These are phyloP conservation scores for Cyanoderma ruficeps DNA, from an alignment of 2,113 vertebrate species.

Conservation along the genomic window DNA sequence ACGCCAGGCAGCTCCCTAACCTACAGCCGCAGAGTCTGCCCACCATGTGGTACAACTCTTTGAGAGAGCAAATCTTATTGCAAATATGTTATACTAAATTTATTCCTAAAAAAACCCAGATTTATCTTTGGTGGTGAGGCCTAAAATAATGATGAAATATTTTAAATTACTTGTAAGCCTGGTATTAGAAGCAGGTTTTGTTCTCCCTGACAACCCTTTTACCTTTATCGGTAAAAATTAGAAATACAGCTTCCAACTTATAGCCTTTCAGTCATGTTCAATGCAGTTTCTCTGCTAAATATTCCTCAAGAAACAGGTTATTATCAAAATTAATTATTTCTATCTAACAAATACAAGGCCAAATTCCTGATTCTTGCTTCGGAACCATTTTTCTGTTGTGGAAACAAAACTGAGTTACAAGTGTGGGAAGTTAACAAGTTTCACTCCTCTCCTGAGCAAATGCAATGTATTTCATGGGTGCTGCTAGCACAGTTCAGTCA, in stretches of 20 bases:
- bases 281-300: neutral
- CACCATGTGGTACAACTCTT: neutral
- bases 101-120: rapidly evolving
- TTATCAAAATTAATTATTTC: neutral
- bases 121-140: neutral
- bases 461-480: neutral
- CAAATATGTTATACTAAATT: neutral
- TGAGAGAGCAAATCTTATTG: neutral
- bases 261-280: neutral
- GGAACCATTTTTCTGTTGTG: neutral
- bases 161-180: neutral
- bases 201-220: neutral
- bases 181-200: neutral
- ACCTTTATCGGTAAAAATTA: neutral
- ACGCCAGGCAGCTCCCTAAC: neutral
- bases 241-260: neutral
- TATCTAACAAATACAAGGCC: neutral
- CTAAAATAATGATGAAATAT: neutral
- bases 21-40: neutral
- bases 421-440: neutral
- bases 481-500: neutral
- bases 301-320: neutral
- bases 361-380: neutral
- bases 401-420: neutral
- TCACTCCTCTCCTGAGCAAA: neutral